A percentile compares a stretch with the other conserved stretches of the same genome.
Conservation (phyloP, 2,797 vertebrate species). For the Cephalopachus bancanus region DNA sequence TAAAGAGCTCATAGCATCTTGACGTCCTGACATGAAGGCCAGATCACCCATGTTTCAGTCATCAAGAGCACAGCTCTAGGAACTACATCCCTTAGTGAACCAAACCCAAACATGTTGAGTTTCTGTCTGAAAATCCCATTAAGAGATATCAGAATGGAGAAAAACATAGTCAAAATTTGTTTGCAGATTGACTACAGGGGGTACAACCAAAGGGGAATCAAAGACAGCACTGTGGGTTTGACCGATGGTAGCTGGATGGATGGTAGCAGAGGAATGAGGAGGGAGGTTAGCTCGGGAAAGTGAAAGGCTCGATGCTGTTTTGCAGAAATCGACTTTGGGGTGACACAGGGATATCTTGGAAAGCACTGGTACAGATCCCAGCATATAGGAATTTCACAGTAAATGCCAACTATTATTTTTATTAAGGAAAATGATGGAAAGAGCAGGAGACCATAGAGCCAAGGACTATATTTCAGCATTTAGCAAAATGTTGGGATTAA, state of each 20-base stretch:
- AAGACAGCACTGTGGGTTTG: background rate
- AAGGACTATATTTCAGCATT: background rate
- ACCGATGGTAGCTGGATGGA: background rate
- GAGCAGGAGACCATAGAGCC: background rate
- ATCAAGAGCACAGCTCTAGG: background rate
- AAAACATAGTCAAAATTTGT: background rate
- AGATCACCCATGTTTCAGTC: background rate
- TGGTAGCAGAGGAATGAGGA: background rate
- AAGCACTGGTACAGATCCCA: background rate
- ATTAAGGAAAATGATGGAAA: background rate
- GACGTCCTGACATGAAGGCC: background rate
- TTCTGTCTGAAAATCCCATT: background rate
- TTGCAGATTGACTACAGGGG: background rate
- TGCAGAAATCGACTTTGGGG: background rate
- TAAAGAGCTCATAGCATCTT: background rate
- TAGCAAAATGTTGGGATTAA: background rate
- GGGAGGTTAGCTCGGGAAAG: background rate
- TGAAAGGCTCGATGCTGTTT: background rate
- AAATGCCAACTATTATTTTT: background rate
- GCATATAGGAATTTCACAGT: background rate
- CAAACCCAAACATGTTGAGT: background rate
- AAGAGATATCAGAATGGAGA: background rate
- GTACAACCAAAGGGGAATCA: background rate
- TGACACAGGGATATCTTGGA: background rate
- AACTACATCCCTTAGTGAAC: background rate